These are phyloP conservation scores for Acanthopleura granulata DNA, from an alignment of 2,888 invertebrate species.

Conservation along the genomic window DNA sequence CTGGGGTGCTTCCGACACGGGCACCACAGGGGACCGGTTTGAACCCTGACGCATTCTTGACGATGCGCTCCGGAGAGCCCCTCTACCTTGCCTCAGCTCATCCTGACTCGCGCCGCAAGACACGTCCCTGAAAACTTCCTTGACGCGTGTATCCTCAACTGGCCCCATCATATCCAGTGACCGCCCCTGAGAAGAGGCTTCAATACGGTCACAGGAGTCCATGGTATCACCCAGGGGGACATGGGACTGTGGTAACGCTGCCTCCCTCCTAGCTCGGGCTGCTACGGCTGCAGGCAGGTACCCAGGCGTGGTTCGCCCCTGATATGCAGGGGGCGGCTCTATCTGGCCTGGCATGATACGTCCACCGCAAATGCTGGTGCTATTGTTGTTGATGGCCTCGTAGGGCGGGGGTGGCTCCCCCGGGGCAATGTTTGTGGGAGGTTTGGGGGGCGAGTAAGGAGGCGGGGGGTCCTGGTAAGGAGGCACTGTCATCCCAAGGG, in stretches of 20 bases:
- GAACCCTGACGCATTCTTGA: background rate
- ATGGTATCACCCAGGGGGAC: background rate
- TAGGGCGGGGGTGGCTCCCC: constrained; percentile 65
- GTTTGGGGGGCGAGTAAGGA: constrained; percentile 66
- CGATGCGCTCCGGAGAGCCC: background rate
- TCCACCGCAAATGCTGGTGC: constrained; percentile 25
- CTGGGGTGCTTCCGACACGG: background rate
- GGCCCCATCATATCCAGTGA: background rate
- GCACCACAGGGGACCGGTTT: background rate
- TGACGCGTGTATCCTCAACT: background rate
- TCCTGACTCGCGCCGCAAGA: background rate
- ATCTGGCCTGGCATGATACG: constrained; percentile 26
- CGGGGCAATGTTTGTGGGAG: constrained; percentile 46
- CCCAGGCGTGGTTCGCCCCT: no score
- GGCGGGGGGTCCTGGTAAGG: constrained; percentile 67
- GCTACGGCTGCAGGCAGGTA: background rate
- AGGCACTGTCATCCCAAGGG: constrained; percentile 59
- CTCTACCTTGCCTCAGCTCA: background rate
- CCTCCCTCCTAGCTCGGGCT: background rate
- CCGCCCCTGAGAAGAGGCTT: background rate
- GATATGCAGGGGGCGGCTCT: background rate
- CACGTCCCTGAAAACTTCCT: background rate
- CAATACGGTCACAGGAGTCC: background rate
- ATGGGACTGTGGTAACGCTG: background rate
- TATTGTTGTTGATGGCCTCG: constrained; percentile 40